These are phyloP conservation scores for Austrofundulus limnaeus DNA, from an alignment of 2,113 vertebrate genomes.

Conservation along the genomic window DNA sequence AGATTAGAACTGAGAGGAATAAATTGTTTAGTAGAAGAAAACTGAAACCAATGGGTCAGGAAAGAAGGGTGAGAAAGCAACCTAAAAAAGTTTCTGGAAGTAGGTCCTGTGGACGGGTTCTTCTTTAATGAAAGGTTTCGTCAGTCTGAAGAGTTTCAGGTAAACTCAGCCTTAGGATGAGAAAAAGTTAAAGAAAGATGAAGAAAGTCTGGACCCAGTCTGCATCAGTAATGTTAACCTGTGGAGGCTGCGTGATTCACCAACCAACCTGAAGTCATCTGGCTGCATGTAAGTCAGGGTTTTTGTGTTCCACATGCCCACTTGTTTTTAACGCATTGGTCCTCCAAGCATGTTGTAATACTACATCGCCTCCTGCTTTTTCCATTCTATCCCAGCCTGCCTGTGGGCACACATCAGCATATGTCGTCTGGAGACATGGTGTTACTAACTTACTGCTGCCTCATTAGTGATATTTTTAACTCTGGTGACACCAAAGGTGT, in stretches of 20 bases:
- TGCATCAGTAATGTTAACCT: too few relatives aligned
- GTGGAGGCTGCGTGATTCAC: slow-evolving; percentile 47
- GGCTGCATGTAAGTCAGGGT: slow-evolving; percentile 23
- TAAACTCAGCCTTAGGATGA: too few relatives aligned
- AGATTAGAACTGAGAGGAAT: too few relatives aligned
- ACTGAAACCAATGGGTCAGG: not conserved
- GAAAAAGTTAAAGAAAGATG: slow-evolving; percentile 1
- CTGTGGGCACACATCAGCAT: not conserved
- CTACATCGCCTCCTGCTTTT: not conserved
- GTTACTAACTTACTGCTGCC: not conserved
- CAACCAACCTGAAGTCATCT: slow-evolving; percentile 9
- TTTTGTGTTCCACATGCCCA: slow-evolving; percentile 21
- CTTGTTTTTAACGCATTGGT: slow-evolving; percentile 6
- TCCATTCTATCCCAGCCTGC: not conserved
- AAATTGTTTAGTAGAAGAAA: too few relatives aligned
- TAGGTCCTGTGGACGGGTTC: too few relatives aligned
- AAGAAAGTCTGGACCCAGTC: slow-evolving; percentile 18
- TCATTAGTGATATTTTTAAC: not conserved
- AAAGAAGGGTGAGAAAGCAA: not conserved
- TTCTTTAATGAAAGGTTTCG: too few relatives aligned
- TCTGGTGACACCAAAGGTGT: not conserved
- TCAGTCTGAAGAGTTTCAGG: too few relatives aligned
- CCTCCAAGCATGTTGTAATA: slow-evolving; percentile 2
- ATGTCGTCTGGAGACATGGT: slow-evolving; percentile 2
- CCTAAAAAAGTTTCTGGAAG: too few relatives aligned